Evolutionary conservation across 2,888 invertebrate genomes (phyloP), one percentile per base, ranked within the genome.

Genomic region (Athrips mouffetella): DNA sequence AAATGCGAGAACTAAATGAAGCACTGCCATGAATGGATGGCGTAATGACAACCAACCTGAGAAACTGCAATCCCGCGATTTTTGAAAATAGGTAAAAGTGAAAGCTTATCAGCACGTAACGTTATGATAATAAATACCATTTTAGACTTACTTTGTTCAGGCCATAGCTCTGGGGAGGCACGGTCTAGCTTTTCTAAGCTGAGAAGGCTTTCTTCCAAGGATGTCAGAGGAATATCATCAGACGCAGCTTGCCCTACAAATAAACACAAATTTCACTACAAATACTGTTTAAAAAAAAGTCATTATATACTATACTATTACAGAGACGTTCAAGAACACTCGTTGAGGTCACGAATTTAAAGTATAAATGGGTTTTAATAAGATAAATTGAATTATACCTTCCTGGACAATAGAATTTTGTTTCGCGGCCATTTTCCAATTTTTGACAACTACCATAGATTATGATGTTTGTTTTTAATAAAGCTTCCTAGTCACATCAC

Each of bases 121-220:
- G 18, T 29, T 11, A 18, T 4, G 29, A 2, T 16, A 33, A 44
- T 18, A 33, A 27, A 10, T n/a, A 7, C 3, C n/a, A 37, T 33
- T 21, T 2, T 44, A 13, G 20, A 87, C 93, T 92, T 90, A 97
- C 97, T 95, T 89, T 96, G 95, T 81, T 98, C 97, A 18, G 98
- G 98, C 98, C 98, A 98, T 67, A 98, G 82, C 74, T 98, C 97
- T 25, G 98, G 98, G 1, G 98, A 98, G n/a, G 96, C 92, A 62
- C 98, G 91, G 80, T 97, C 97, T 63, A 98, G 86, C 74, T 95
- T 96, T 86, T 98, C 98, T 70, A 94, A 90, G 70, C 97, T 96
- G 65, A 96, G 89, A 51, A 98, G 90, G 73, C 92, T 94, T 70
- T 94, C 93, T 74, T 95, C 95, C 61, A 89, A 73, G 51, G 86